phyloP scores from a whole-genome alignment of 2,113 vertebrate species.

The Etheostoma cragini region DNA sequence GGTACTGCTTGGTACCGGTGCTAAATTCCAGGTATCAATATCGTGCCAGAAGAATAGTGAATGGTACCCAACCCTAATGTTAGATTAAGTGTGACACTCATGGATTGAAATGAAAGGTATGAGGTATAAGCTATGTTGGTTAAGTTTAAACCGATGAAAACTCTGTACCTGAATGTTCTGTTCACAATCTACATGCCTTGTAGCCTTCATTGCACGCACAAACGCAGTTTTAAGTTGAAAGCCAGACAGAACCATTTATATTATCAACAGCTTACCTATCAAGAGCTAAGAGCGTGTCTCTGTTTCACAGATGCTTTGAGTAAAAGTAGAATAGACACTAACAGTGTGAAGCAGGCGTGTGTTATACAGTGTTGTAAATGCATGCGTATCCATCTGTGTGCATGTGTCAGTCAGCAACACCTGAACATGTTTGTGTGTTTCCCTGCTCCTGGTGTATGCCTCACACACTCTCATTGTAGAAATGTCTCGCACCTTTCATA shows the following conservation, averaged over 20 bases:
- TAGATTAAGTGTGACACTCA: neutral
- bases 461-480: constrained; percentile 17
- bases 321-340: constrained; percentile 18
- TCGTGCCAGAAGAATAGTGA: no score
- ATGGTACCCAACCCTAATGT: no score
- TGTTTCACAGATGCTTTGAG: constrained; percentile 49
- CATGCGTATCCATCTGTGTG: neutral
- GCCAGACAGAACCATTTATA: neutral
- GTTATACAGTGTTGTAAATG: neutral
- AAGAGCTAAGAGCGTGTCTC: constrained; percentile 17
- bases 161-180: neutral
- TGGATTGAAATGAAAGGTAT: neutral
- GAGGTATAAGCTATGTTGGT: neutral
- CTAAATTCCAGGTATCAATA: no score
- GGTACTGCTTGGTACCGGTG: no score
- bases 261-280: constrained; percentile 4
- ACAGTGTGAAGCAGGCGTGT: constrained; percentile 45
- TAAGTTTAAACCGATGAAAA: neutral
- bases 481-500: constrained; percentile 5
- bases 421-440: neutral
- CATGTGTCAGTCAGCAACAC: constrained; percentile 40
- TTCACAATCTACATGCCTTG: neutral
- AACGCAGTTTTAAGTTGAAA: constrained; percentile 20
- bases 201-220: neutral
- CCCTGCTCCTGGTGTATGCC: neutral